Evolutionary conservation across 1,140 invertebrate genomes (phyloP).

Genomic region (Neotoxoptera formosana): DNA sequence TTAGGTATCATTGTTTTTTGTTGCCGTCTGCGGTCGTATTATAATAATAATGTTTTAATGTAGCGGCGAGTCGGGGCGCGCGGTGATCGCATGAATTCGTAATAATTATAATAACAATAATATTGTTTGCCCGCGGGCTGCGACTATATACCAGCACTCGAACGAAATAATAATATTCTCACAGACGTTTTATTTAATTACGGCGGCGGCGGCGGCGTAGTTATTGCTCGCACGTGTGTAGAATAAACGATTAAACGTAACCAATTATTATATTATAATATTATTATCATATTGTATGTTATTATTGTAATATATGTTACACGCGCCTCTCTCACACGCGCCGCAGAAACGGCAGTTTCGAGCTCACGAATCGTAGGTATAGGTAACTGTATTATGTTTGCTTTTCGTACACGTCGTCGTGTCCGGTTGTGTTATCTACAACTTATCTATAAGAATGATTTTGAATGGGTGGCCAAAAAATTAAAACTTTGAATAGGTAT

Average conservation of each 20-base stretch:
- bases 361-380: not conserved
- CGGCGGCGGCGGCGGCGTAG: not conserved
- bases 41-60: not conserved
- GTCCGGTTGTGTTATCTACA: not conserved
- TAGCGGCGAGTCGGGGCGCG: not conserved
- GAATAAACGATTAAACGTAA: constrained; percentile 40
- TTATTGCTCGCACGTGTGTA: not conserved
- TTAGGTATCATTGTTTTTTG: not conserved
- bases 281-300: too few relatives aligned
- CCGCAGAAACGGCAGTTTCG: not conserved
- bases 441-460: not conserved
- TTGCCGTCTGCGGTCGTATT: too few relatives aligned
- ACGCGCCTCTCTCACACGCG: not conserved
- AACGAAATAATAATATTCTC: not conserved
- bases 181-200: constrained; percentile 42
- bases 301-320: constrained; percentile 8
- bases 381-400: not conserved
- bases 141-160: not conserved
- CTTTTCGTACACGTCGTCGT: not conserved
- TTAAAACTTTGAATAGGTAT: too few relatives aligned
- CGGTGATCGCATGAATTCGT: not conserved
- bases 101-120: not conserved
- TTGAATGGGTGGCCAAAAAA: too few relatives aligned
- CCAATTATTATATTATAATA: constrained; percentile 1
- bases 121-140: not conserved